Base-by-base conservation (phyloP, 37 sponge, comb jelly and placozoan species). In the Spongilla lacustris region DNA sequence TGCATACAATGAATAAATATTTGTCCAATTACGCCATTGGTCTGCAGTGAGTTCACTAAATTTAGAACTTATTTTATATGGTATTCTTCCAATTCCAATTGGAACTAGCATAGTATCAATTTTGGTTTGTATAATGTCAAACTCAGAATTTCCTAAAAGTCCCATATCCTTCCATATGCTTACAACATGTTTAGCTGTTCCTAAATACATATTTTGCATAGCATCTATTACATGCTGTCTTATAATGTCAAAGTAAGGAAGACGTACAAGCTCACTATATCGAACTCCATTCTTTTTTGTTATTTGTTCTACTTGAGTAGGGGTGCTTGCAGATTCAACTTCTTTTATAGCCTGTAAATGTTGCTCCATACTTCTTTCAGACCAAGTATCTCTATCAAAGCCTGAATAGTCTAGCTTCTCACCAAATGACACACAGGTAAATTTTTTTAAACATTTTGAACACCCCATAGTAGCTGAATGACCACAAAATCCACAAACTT, bases 21-120 rank as follows among this genome's bases (percentile, higher is more conserved):
- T 36, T 21, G 34, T 84, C 88, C 92, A 91, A 28, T 78, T 83
- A 19, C 33, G 76, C 92, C 92, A 91, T 26, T 92, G 92, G 4
- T 87, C 88, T 26, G 92, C 92, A 31, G 89, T 92, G 32, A 92
- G 87, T 26, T 82, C 87, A 82, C 75, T 41, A 35, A 85, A 85
- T 66, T 13, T 33, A 24, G 68, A 91, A 38, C 41, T 31, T 28
- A 91, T 86, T 74, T 86, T 91, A 1, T 17, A 36, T 73, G 87
- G 87, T 48, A 91, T 82, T 37, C 86, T 66, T 28, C 87, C 83
- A 14, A 86, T 72, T 31, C 68, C 78, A 17, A 31, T 58, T 13
- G 90, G 90, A 10, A 74, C 26, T n/a, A 28, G 12, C 41, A 85
- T 38, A 26, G 29, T 31, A 34, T 90, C 69, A 12, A 89, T 50